Evolutionary conservation across 2,113 vertebrate genomes (phyloP).

Genomic region (Seriola dumerili): DNA sequence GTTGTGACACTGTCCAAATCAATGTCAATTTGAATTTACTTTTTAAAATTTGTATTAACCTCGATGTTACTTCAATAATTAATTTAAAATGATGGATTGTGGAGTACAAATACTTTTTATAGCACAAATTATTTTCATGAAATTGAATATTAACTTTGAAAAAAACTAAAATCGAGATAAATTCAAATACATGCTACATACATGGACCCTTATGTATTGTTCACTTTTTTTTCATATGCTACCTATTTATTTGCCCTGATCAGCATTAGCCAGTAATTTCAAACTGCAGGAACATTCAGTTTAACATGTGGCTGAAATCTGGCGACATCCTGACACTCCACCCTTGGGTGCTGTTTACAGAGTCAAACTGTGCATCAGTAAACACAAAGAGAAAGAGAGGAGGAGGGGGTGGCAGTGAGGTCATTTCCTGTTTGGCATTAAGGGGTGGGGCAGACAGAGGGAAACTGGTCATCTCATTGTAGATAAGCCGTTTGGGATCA

Average conservation of each 20-base stretch:
- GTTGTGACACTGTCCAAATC: background rate
- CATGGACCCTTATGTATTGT: too few species aligned
- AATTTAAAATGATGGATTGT: background rate
- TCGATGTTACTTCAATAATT: too few species aligned
- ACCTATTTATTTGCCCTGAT: background rate
- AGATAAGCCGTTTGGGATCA: conserved; percentile 44
- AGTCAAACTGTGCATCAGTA: conserved; percentile 32
- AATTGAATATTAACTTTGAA: too few species aligned
- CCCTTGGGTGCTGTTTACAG: conserved; percentile 18
- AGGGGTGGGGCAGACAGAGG: conserved; percentile 42
- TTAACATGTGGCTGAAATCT: background rate
- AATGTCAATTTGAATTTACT: accelerated
- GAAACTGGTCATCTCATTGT: conserved; percentile 43
- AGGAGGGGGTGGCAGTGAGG: conserved; percentile 39
- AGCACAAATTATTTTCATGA: too few species aligned
- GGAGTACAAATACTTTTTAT: background rate
- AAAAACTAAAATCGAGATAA: too few species aligned
- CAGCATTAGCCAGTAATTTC: background rate
- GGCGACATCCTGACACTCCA: conserved; percentile 11
- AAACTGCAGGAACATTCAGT: background rate
- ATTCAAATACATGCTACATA: too few species aligned
- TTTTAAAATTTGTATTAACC: background rate
- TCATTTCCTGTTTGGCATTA: conserved; percentile 68
- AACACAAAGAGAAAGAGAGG: conserved; percentile 25
- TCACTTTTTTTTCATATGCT: background rate